These are phyloP conservation scores for Tachysurus vachellii DNA, from an alignment of 2,113 vertebrate species.

Conservation along the genomic window DNA sequence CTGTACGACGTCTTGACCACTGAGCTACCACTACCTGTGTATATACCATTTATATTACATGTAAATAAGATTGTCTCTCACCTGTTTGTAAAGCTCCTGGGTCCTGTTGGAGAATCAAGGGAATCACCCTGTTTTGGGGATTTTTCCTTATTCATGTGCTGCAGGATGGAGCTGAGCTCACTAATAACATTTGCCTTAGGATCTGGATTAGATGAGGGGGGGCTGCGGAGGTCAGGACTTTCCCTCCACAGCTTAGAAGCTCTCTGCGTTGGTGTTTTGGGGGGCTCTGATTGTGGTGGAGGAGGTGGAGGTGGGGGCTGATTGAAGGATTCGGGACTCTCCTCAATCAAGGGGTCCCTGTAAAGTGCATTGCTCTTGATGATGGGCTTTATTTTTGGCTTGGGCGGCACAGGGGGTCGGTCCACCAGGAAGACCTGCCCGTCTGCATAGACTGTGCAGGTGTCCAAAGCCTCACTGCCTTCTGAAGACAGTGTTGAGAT, in stretches of 20 bases:
- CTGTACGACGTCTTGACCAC: too few species aligned
- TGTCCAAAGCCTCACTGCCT: constrained; percentile 87
- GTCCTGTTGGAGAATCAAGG: constrained; percentile 81
- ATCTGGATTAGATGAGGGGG: constrained; percentile 81
- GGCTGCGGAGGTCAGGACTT: constrained; percentile 82
- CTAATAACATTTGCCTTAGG: constrained; percentile 92
- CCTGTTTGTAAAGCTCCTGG: constrained; percentile 86
- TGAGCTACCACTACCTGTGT: too few species aligned
- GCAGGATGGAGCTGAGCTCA: constrained; percentile 94
- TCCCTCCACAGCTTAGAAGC: constrained; percentile 95
- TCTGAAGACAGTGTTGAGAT: constrained; percentile 97
- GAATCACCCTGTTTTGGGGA: constrained; percentile 84
- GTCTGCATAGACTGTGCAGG: constrained; percentile 90
- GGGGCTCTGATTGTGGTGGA: constrained; percentile 76
- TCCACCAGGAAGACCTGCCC: constrained; percentile 89
- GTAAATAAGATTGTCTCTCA: constrained; percentile 63
- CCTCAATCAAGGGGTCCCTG: constrained; percentile 86
- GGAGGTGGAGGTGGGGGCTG: constrained; percentile 82
- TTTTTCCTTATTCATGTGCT: constrained; percentile 93
- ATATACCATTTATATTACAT: not conserved
- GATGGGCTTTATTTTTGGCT: constrained; percentile 94
- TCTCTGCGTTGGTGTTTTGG: constrained; percentile 83
- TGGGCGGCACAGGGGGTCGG: constrained; percentile 94
- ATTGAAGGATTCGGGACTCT: constrained; percentile 82
- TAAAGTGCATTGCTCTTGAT: constrained; percentile 89